phyloP scores from a whole-genome alignment of 2,113 vertebrate species.

The Microtus montanus region DNA sequence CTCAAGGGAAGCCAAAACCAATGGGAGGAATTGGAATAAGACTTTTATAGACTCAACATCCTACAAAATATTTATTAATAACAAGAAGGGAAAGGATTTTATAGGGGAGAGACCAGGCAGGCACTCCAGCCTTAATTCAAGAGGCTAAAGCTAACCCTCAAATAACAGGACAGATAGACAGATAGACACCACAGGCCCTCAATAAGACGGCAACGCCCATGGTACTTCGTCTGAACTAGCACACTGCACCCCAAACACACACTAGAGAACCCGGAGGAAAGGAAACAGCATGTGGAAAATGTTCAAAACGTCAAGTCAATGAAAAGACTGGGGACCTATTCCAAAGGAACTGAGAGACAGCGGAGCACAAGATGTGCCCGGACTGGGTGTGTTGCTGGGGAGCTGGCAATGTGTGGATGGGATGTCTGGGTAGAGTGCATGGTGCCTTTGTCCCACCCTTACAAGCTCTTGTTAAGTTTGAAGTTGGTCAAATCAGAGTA shows the following conservation, averaged over 20 bases:
- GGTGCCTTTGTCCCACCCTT: background rate
- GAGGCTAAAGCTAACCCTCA: constrained; percentile 12
- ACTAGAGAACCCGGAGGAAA: background rate
- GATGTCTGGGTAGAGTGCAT: background rate
- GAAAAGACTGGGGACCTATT: background rate
- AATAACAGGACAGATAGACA: background rate
- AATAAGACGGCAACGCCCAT: background rate
- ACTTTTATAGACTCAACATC: background rate
- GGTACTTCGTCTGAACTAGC: background rate
- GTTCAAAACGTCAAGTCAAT: background rate
- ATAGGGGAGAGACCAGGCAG: background rate
- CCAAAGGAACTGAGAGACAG: background rate
- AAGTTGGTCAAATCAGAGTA: background rate
- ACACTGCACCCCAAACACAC: background rate
- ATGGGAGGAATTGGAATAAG: background rate
- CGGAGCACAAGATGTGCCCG: background rate
- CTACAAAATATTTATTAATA: constrained; percentile 44
- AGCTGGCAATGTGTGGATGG: background rate
- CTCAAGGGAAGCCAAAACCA: background rate
- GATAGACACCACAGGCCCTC: background rate
- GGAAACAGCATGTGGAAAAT: background rate
- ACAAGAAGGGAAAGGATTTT: background rate
- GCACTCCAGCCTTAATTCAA: background rate
- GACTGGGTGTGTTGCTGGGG: background rate
- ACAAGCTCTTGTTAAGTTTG: constrained; percentile 8